phyloP scores from a whole-genome alignment of 2,888 invertebrate species.

The Andrena fulva region DNA sequence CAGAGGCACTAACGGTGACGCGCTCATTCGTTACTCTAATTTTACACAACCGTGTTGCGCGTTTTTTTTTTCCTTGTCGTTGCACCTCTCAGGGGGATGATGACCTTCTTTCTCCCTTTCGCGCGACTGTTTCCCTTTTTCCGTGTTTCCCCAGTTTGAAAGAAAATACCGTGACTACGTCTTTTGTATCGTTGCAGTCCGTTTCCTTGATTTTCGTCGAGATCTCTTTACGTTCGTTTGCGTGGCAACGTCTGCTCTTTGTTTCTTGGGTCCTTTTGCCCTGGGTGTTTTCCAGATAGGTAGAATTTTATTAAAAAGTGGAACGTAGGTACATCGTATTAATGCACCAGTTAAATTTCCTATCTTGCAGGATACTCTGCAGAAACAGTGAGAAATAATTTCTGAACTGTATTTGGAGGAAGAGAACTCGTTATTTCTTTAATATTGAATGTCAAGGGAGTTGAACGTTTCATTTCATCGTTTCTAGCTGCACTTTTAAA shows the following conservation, averaged over 20 bases:
- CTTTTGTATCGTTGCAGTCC: neutral
- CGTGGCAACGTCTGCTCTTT: no score
- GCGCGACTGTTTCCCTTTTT: neutral
- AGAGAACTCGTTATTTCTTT: neutral
- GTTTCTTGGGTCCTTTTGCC: no score
- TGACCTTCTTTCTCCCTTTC: neutral
- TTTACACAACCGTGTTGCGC: neutral
- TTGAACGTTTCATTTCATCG: neutral
- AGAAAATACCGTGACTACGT: neutral
- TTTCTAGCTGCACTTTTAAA: neutral
- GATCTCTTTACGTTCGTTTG: neutral
- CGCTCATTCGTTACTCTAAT: slow-evolving; percentile 28
- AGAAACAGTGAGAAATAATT: neutral
- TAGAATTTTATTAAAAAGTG: neutral
- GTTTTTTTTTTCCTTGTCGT: neutral
- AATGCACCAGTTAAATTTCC: neutral
- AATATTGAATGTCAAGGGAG: neutral
- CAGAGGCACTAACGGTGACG: slow-evolving; percentile 47
- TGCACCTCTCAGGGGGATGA: neutral
- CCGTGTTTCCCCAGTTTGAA: neutral
- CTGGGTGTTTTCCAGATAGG: neutral
- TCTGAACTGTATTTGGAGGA: neutral
- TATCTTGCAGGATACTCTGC: neutral
- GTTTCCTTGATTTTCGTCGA: slow-evolving; percentile 2
- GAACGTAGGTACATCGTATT: neutral